Base-by-base conservation (phyloP, 2,888 invertebrate genomes). In the Biston stratarius region DNA sequence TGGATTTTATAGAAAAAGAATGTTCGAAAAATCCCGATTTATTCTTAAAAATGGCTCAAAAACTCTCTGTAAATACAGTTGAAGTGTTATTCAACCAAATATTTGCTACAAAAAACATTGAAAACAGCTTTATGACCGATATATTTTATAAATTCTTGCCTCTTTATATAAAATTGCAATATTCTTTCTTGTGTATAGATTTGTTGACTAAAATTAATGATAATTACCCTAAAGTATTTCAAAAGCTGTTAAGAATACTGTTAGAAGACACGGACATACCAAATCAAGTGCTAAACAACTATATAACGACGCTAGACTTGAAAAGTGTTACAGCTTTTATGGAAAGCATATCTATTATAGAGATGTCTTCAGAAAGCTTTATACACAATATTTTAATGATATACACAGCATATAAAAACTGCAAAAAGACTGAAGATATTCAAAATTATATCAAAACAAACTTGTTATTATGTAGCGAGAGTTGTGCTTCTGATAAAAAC, bases 391-490 rank as follows among this genome's bases (percentile, higher is more conserved):
- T 91, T 5, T 77, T 82, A 24, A 73, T 81, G 5, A 80, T 92
- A n/a, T 76, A 77, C n/a, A 70, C 72, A 34, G 78, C 83, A 0
- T 93, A 91, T 59, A 88, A 85, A 74, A 73, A 73, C n/a, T 80
- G 84, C 67, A 73, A 71, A 0, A 89, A 87, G 67, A 77, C 75
- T 6, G 78, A 81, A 9, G 63, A 38, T 0, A 62, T 85, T 2
- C 88, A 92, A 62, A 79, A 70, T 7, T 85, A 73, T 42, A 73
- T 92, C 12, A 72, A 81, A 9, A 56, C 69, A 1, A 71, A 79
- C 14, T 60, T 92, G 5, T 61, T 77, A 24, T 68, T 73, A 14
- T 67, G 78, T 52, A 71, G 78, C 0, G 36, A 74, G 0, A 14
- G 36, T 12, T 90, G 87, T 73, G 38, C 38, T 0, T 69, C 64